Percentiles rank a stretch among this genome's conserved stretches.
Conservation (phyloP, 1,140 invertebrate genomes). For the Drosophila sturtevanti region DNA sequence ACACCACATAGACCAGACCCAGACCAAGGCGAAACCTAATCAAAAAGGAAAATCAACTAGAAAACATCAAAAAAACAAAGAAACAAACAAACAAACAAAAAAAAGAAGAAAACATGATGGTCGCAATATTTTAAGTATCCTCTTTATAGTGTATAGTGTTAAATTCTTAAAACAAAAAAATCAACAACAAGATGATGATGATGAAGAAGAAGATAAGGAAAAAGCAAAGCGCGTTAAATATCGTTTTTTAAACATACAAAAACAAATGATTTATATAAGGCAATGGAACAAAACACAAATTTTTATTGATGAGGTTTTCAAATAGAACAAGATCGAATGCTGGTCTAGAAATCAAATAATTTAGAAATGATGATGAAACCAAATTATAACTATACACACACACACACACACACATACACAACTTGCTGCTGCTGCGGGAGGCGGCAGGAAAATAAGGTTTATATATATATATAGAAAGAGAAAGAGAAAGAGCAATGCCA, state of each 20-base stretch:
- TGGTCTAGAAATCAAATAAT: constrained; percentile 57
- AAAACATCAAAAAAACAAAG: constrained; percentile 42
- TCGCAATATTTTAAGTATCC: constrained; percentile 77
- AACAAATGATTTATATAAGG: constrained; percentile 56
- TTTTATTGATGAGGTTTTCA: constrained; percentile 68
- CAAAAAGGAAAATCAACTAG: constrained; percentile 62
- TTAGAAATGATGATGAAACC: constrained; percentile 47
- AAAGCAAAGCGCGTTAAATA: constrained; percentile 58
- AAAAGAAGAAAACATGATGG: constrained; percentile 72
- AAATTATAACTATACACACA: constrained; percentile 64
- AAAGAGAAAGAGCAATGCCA: constrained; percentile 15
- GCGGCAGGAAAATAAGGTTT: neutral
- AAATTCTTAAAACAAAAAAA: constrained; percentile 60
- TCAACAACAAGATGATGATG: neutral
- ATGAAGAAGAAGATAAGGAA: constrained; percentile 5
- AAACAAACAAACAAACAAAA: constrained; percentile 33
- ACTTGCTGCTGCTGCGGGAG: constrained; percentile 45
- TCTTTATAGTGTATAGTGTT: constrained; percentile 80
- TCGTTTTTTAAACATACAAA: constrained; percentile 55
- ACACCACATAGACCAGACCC: constrained; percentile 31
- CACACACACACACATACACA: constrained; percentile 27
- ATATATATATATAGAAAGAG: constrained; percentile 3
- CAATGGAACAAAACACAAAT: constrained; percentile 63
- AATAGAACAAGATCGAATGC: constrained; percentile 49
- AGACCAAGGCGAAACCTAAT: constrained; percentile 59